Conservation (phyloP, 2,113 vertebrate species). For the Sialia sialis region DNA sequence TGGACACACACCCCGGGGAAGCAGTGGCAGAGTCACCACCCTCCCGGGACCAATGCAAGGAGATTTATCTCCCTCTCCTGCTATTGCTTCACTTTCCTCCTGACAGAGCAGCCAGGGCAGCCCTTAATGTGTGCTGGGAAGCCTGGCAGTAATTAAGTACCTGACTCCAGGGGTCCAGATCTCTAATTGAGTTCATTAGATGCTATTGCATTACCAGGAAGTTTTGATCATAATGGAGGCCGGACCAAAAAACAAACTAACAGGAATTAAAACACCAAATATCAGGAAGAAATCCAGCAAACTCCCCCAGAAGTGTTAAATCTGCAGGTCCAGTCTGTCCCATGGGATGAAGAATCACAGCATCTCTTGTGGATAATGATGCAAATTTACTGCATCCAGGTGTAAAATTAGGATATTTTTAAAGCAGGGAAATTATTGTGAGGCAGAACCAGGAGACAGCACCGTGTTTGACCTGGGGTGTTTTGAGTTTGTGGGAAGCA, state of each 20-base stretch:
- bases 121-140: not conserved
- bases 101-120: not conserved
- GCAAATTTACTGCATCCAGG: not conserved
- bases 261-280: rapidly evolving
- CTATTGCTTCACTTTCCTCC: not conserved
- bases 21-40: not conserved
- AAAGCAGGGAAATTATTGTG: not conserved
- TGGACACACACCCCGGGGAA: not conserved
- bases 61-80: not conserved
- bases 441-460: not conserved
- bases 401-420: not conserved
- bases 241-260: not conserved
- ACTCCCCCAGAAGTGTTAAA: not conserved
- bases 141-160: not conserved
- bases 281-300: not conserved
- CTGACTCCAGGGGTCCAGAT: not conserved
- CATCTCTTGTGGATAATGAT: not conserved
- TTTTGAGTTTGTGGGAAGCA: not conserved
- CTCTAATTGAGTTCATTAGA: not conserved
- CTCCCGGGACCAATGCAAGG: not conserved
- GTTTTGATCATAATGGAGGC: not conserved
- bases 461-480: rapidly evolving
- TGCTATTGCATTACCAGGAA: not conserved
- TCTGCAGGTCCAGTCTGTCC: not conserved
- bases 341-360: rapidly evolving